A percentile compares a stretch with the other conserved stretches of the same genome.
These are phyloP conservation scores for Myotis planiceps DNA, from an alignment of 2,797 vertebrate species.

Conservation along the genomic window DNA sequence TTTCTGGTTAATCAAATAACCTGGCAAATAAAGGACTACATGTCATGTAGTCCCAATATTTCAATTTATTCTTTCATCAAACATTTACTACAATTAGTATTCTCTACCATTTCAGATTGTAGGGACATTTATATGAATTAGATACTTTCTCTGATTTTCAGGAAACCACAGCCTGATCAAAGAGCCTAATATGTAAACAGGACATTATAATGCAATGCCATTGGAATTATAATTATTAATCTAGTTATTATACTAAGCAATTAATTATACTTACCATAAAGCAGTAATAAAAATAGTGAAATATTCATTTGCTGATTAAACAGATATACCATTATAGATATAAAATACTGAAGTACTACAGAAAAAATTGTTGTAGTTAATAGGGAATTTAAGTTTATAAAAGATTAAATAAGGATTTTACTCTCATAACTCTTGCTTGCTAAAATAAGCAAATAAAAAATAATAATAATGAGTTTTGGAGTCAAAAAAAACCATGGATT, in stretches of 20 bases:
- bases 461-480: not conserved
- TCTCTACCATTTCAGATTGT: not conserved
- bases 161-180: not conserved
- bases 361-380: not conserved
- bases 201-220: not conserved
- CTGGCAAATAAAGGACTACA: not conserved
- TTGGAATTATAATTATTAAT: not conserved
- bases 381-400: not conserved
- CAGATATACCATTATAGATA: not conserved
- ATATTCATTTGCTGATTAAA: not conserved
- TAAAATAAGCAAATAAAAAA: not conserved
- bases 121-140: not conserved
- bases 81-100: not conserved
- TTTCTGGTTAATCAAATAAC: conserved; percentile 8
- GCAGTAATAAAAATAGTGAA: conserved; percentile 4
- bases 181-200: not conserved
- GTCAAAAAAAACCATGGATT: not conserved
- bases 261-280: not conserved
- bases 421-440: not conserved
- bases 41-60: not conserved
- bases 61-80: not conserved
- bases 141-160: not conserved
- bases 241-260: not conserved
- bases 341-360: not conserved
- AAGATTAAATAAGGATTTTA: not conserved